Evolutionary conservation across 1,140 invertebrate genomes (phyloP).

Genomic region (Wiebesia pumilae): DNA sequence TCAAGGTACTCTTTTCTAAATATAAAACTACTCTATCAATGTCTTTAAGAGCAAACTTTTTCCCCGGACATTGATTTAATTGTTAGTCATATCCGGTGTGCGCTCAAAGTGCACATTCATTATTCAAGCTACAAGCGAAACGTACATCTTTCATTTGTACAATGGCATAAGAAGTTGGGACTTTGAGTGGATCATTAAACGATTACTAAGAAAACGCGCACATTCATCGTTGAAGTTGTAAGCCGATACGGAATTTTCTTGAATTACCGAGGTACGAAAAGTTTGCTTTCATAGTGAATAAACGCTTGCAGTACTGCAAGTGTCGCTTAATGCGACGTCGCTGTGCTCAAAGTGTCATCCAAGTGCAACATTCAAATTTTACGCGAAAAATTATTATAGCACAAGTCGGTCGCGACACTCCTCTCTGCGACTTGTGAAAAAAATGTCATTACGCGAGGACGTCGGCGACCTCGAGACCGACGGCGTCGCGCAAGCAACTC

Average conservation of each 20-base stretch:
- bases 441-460: neutral
- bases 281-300: too few relatives aligned
- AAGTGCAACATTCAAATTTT: neutral
- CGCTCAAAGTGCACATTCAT: neutral
- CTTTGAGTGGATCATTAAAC: neutral
- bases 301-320: neutral
- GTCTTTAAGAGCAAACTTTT: neutral
- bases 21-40: neutral
- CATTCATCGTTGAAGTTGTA: neutral
- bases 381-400: neutral
- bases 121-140: neutral
- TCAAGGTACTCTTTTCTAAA: neutral
- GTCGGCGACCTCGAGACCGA: neutral
- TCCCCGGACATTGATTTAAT: neutral
- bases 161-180: too few relatives aligned
- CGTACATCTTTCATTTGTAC: neutral
- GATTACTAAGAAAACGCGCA: neutral
- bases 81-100: neutral
- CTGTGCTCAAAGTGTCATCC: too few relatives aligned
- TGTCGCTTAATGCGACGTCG: neutral
- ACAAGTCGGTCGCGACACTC: neutral
- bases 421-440: constrained; percentile 1
- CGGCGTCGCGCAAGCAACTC: neutral
- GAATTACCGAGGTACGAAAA: too few relatives aligned
- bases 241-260: neutral